Percentiles rank a stretch among this genome's conserved stretches.
These are phyloP conservation scores for Limnothrissa miodon DNA, from an alignment of 2,113 vertebrate species.

Conservation along the genomic window DNA sequence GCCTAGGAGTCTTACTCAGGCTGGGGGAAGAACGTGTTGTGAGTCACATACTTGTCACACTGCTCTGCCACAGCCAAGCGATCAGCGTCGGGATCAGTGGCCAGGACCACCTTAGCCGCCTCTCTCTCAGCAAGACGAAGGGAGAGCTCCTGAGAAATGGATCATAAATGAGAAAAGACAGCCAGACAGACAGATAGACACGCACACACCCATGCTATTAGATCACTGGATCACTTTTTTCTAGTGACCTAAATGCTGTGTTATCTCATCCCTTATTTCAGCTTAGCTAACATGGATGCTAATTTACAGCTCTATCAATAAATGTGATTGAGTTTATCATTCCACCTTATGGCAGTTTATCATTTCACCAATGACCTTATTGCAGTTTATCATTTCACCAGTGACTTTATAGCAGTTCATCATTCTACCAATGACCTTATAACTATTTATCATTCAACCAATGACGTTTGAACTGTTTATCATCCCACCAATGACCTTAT, in stretches of 20 bases:
- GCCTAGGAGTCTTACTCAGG: no score
- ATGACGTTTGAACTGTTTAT: no score
- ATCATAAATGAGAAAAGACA: neutral
- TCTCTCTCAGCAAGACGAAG: conserved; percentile 85
- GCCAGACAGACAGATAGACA: neutral
- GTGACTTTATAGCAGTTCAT: no score
- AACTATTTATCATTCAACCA: no score
- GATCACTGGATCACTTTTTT: neutral
- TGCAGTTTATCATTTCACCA: no score
- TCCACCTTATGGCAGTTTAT: neutral
- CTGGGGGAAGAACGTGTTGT: no score
- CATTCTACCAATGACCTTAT: no score
- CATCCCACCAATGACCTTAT: no score
- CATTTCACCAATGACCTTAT: neutral
- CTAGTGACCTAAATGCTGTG: neutral
- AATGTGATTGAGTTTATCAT: neutral
- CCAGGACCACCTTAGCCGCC: conserved; percentile 79
- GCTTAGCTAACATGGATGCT: neutral
- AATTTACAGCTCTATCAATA: neutral
- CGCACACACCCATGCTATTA: neutral
- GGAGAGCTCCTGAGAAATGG: conserved; percentile 76
- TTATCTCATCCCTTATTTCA: neutral
- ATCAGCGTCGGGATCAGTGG: conserved; percentile 94
- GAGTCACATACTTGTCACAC: conserved; percentile 69
- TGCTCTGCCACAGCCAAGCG: conserved; percentile 88